These are phyloP conservation scores for Andrena praecox DNA, from an alignment of 2,888 invertebrate species.

Conservation along the genomic window DNA sequence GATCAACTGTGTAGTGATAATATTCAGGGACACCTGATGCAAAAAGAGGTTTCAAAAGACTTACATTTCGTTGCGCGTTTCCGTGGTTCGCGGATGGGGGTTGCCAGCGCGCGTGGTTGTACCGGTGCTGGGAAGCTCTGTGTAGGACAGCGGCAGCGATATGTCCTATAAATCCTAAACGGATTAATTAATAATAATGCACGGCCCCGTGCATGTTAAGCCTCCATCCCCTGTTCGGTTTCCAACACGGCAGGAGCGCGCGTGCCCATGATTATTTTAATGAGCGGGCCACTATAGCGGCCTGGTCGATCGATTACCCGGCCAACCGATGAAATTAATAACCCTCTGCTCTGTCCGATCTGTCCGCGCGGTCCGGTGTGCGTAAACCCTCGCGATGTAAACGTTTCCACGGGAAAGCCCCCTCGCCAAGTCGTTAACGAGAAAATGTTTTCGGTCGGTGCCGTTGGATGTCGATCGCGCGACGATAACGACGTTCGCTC, in stretches of 20 bases:
- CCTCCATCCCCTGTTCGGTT: conserved; percentile 41
- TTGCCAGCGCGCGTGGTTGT: not conserved
- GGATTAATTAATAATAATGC: conserved; percentile 75
- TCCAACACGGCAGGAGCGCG: conserved; percentile 55
- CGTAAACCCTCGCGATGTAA: conserved; percentile 28
- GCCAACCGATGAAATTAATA: conserved; percentile 74
- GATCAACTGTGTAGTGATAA: too few relatives aligned
- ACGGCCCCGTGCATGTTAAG: conserved; percentile 66
- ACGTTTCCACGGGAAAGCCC: conserved; percentile 47
- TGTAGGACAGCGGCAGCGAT: conserved; percentile 55
- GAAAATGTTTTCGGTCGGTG: conserved; percentile 59
- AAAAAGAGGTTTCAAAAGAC: too few relatives aligned
- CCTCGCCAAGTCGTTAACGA: conserved; percentile 53
- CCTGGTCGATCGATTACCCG: conserved; percentile 72
- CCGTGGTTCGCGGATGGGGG: not conserved
- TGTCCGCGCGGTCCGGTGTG: not conserved
- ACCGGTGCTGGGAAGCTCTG: conserved; percentile 19
- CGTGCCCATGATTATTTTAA: conserved; percentile 75
- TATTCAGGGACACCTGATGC: too few relatives aligned
- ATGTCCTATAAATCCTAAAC: conserved; percentile 72
- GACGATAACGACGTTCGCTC: conserved; percentile 38
- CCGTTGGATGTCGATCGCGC: conserved; percentile 35
- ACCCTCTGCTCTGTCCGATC: conserved; percentile 49
- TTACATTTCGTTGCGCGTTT: not conserved
- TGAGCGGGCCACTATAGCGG: conserved; percentile 66